Evolutionary conservation across 2,797 vertebrate genomes (phyloP), one percentile per base, ranked within the genome.

Genomic region (Petrocephalus schoutedeni): DNA sequence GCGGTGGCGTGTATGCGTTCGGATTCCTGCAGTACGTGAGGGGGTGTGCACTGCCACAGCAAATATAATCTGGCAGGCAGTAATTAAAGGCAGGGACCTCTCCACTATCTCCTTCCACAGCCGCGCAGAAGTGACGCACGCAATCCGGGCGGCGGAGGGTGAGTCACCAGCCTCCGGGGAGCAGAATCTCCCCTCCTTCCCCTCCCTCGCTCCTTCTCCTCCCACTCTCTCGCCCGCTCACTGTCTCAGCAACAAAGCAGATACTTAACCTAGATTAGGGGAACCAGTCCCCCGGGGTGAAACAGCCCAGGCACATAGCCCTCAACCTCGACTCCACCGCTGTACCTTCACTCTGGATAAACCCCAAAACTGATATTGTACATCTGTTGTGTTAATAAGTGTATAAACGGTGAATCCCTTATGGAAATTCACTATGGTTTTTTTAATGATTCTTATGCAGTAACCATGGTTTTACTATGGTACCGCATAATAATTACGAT

Each of bases 101-200:
- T 91, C 89, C 90, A 88, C 91, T 92, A 92, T 92, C 92, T 91
- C 89, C 92, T 90, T 92, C 92, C 92, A 90, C 92, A 92, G 92
- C 89, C 88, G 89, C 87, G 89, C 88, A 87, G 89, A 90, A 90
- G 92, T 93, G 93, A 93, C 92, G 92, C 93, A 93, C 90, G 19
- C n/a, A 83, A 93, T 89, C 89, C 90, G 90, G 91, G 91, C 92
- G 91, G 91, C 91, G 89, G 89, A 91, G 92, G 91, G 90, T 93
- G 93, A 93, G 91, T 93, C 93, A 93, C 88, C 90, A 89, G 90
- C 90, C 92, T 90, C 87, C 89, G 32, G 91, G 89, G 90, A 91
- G 90, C 90, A 88, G 90, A 90, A 91, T 89, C 90, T 90, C 91
- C 91, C 91, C 90, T 83, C 88, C 87, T 49, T 85, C 85, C 71